A percentile compares a stretch with the other conserved stretches of the same genome.
Evolutionary conservation across 2,113 vertebrate species (phyloP).

Genomic region (Nestor notabilis): DNA sequence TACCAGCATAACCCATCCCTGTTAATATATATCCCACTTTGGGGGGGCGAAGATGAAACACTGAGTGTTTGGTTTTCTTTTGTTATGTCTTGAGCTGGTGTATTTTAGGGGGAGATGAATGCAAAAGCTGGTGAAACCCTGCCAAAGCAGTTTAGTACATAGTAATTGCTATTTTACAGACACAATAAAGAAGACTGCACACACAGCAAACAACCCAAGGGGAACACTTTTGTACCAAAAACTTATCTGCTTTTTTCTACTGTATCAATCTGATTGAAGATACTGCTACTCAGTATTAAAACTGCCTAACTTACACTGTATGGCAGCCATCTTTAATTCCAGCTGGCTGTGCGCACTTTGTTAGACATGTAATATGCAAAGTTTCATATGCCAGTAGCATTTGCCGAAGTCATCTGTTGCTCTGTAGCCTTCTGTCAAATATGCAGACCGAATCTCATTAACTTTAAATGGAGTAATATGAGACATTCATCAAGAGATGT

Average conservation of each 20-base stretch:
- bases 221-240: not conserved
- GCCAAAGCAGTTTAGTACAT: not conserved
- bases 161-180: not conserved
- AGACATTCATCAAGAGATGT: not conserved
- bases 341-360: not conserved
- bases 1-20: not conserved
- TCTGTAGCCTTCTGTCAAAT: not conserved
- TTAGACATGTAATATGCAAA: not conserved
- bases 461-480: constrained; percentile 1
- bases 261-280: not conserved
- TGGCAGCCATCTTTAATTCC: not conserved
- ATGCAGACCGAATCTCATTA: not conserved
- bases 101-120: not conserved
- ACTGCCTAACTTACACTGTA: rapidly evolving
- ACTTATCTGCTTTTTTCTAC: not conserved
- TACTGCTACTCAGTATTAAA: not conserved
- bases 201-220: not conserved
- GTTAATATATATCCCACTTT: not conserved
- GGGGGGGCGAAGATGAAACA: not conserved
- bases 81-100: not conserved
- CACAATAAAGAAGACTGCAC: not conserved
- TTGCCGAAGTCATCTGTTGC: not conserved
- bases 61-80: not conserved
- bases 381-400: not conserved
- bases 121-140: not conserved